Conservation (phyloP, 2,888 invertebrate species). For the Leptarthrus brevirostris region DNA sequence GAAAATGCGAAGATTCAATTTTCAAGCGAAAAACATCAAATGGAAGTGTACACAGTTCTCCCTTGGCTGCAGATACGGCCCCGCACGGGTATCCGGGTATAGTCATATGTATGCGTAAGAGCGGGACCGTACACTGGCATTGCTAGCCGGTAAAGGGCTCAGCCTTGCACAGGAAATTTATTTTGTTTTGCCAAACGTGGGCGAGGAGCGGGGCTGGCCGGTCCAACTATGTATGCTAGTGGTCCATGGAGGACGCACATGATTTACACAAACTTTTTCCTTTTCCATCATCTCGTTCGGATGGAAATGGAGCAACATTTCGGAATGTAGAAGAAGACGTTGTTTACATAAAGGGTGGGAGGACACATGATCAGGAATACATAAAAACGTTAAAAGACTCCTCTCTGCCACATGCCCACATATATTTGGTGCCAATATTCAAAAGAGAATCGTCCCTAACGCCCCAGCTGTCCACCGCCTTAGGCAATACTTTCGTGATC, state of each 20-base stretch:
- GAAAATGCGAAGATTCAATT: conserved; percentile 56
- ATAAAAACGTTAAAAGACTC: conserved; percentile 44
- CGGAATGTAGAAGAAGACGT: background rate
- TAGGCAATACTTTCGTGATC: background rate
- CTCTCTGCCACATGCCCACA: background rate
- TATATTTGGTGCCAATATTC: conserved; percentile 32
- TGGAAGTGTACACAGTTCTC: conserved; percentile 49
- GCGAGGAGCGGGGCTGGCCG: background rate
- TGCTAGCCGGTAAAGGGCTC: conserved; percentile 25
- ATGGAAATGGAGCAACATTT: background rate
- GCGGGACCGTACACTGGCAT: conserved; percentile 14
- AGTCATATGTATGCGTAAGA: background rate
- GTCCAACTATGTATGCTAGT: conserved; percentile 24
- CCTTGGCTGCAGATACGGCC: background rate
- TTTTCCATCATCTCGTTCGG: background rate
- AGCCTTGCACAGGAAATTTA: conserved; percentile 19
- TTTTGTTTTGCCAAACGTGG: conserved; percentile 13
- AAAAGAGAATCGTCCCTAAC: background rate
- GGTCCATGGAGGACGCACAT: conserved; percentile 46
- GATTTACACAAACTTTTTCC: conserved; percentile 47
- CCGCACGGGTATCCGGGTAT: conserved; percentile 19
- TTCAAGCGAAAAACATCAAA: conserved; percentile 54
- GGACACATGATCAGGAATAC: conserved; percentile 46
- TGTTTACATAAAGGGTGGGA: conserved; percentile 32
- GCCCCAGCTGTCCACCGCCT: background rate